Percentiles rank a stretch among this genome's conserved stretches.
These are phyloP conservation scores for Linnaemya vulpina DNA, from an alignment of 2,888 invertebrate genomes.

Conservation along the genomic window DNA sequence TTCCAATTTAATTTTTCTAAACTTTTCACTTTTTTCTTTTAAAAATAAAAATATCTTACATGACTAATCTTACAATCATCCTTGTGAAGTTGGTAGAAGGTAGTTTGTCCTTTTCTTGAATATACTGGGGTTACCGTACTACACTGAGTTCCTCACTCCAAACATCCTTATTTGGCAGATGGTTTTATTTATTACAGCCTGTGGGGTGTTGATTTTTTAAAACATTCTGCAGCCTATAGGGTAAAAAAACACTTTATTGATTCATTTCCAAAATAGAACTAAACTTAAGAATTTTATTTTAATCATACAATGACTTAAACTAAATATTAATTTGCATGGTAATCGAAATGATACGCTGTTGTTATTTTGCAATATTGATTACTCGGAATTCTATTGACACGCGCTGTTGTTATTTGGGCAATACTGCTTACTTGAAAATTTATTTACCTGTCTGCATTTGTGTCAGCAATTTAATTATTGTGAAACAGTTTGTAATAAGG, in stretches of 20 bases:
- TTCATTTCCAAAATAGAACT: too few relatives aligned
- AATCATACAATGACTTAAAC: too few relatives aligned
- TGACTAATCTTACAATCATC: constrained; percentile 14
- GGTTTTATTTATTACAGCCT: background rate
- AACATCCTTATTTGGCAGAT: constrained; percentile 11
- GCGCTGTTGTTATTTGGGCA: too few relatives aligned
- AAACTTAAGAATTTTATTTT: too few relatives aligned
- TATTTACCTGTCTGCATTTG: too few relatives aligned
- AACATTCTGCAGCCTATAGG: constrained; percentile 1
- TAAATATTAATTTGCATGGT: too few relatives aligned
- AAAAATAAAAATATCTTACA: constrained; percentile 18
- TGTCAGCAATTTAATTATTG: too few relatives aligned
- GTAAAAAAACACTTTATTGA: background rate
- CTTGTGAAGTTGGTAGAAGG: constrained; percentile 12
- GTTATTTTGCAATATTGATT: too few relatives aligned
- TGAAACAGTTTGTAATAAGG: too few relatives aligned
- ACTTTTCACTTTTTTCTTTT: constrained; percentile 13
- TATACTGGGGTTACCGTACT: constrained; percentile 12
- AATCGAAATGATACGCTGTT: too few relatives aligned
- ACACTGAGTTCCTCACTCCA: constrained; percentile 6
- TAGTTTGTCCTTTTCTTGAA: constrained; percentile 5
- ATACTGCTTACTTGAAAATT: too few relatives aligned
- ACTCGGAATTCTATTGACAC: background rate
- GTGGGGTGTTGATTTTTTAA: background rate
- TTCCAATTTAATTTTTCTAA: constrained; percentile 10